Conservation (phyloP, 2,888 invertebrate species). For the Artemia sp. region DNA sequence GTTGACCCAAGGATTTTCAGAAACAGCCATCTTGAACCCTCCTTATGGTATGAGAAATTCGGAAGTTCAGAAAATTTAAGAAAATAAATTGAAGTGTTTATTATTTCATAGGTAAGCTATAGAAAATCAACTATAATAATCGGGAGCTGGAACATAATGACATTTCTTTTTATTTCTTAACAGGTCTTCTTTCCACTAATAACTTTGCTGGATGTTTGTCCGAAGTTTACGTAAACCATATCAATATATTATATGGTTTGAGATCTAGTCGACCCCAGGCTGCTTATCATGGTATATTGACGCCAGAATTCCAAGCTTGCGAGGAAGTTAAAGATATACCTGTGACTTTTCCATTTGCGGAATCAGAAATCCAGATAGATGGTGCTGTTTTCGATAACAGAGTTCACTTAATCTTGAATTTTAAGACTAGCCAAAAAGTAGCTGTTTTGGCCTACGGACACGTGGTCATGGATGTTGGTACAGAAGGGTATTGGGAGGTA, state of each 20-base stretch:
- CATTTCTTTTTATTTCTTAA: too few species aligned
- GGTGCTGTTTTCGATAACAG: conserved; percentile 7
- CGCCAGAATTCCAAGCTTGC: conserved; percentile 63
- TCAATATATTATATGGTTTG: conserved; percentile 72
- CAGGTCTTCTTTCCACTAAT: conserved; percentile 55
- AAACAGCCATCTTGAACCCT: too few species aligned
- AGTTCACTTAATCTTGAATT: conserved; percentile 44
- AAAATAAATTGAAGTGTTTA: too few species aligned
- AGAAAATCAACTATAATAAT: too few species aligned
- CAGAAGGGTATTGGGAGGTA: conserved; percentile 70
- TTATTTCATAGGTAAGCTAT: too few species aligned
- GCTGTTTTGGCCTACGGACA: conserved; percentile 71
- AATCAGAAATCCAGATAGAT: conserved; percentile 47
- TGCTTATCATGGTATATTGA: conserved; percentile 39
- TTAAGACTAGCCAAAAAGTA: conserved; percentile 62
- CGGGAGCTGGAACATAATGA: too few species aligned
- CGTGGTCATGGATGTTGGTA: conserved; percentile 45
- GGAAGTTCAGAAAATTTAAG: too few species aligned
- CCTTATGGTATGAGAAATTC: too few species aligned
- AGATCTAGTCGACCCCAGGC: conserved; percentile 69
- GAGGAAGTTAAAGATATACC: conserved; percentile 65
- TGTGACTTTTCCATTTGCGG: conserved; percentile 75
- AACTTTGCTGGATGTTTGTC: conserved; percentile 77
- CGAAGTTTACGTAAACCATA: conserved; percentile 81
- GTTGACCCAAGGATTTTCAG: too few species aligned